Evolutionary conservation across 2,797 vertebrate genomes (phyloP).

Genomic region (Clangula hyemalis): DNA sequence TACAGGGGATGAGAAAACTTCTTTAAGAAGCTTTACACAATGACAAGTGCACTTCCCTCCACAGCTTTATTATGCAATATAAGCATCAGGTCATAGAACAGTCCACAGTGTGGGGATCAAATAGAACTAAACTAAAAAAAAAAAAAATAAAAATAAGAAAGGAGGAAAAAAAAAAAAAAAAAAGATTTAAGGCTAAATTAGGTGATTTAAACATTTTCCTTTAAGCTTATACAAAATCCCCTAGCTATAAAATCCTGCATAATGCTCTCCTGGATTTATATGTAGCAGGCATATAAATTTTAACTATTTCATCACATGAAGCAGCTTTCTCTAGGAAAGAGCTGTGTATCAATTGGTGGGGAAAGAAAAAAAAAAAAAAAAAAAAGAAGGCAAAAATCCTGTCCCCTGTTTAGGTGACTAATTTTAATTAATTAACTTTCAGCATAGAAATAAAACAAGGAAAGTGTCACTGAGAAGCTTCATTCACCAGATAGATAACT

Average conservation of each 20-base stretch:
- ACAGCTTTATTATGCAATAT: constrained; percentile 81
- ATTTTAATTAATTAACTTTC: constrained; percentile 72
- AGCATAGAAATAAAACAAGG: constrained; percentile 26
- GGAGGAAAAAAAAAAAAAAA: constrained; percentile 58
- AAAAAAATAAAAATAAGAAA: not conserved
- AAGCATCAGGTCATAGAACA: constrained; percentile 82
- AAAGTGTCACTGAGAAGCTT: not conserved
- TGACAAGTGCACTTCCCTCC: constrained; percentile 78
- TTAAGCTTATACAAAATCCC: constrained; percentile 87
- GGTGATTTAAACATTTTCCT: constrained; percentile 86
- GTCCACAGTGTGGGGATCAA: constrained; percentile 79
- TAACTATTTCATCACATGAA: constrained; percentile 76
- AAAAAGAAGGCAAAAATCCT: not conserved
- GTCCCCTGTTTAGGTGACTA: constrained; percentile 63
- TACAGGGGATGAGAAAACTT: constrained; percentile 81
- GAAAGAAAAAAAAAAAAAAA: not conserved
- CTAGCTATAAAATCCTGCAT: constrained; percentile 84
- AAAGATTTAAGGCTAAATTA: constrained; percentile 84
- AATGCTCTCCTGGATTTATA: constrained; percentile 84
- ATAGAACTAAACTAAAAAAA: constrained; percentile 72
- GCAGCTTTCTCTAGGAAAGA: not conserved
- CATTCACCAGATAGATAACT: constrained; percentile 51
- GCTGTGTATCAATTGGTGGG: not conserved
- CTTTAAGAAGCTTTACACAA: constrained; percentile 82
- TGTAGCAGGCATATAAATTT: constrained; percentile 84